Evolutionary conservation across 2,888 invertebrate species (phyloP).

Genomic region (Meghimatium bilineatum): DNA sequence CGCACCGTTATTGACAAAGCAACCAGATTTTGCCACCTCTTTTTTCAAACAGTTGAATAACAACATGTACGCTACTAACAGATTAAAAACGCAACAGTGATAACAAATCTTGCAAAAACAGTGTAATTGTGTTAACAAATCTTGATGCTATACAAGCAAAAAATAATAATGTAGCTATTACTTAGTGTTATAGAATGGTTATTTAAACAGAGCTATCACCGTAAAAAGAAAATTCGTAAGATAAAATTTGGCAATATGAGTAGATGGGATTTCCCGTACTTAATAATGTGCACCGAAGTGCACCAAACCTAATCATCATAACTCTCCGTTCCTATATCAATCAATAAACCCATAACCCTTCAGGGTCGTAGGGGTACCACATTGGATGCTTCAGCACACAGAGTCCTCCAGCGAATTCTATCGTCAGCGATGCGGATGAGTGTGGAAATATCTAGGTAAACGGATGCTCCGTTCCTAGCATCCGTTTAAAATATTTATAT

Average conservation of each 20-base stretch:
- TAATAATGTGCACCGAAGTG: neutral
- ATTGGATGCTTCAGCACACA: no score
- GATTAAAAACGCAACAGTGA: neutral
- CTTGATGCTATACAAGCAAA: neutral
- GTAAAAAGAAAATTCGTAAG: neutral
- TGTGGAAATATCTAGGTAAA: no score
- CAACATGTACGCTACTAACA: no score
- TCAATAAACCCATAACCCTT: no score
- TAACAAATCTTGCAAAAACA: no score
- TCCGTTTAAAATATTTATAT: no score
- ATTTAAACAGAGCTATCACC: neutral
- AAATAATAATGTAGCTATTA: neutral
- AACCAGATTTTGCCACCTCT: neutral
- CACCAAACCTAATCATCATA: no score
- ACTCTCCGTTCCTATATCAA: no score
- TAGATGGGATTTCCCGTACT: neutral
- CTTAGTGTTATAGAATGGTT: neutral
- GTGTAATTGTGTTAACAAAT: neutral
- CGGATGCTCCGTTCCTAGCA: no score
- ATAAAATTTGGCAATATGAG: neutral
- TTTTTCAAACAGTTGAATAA: neutral
- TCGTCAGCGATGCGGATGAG: no score
- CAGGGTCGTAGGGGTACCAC: no score
- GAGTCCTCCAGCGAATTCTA: no score
- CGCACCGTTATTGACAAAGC: constrained; percentile 11